A percentile compares a stretch with the other conserved stretches of the same genome.
Evolutionary conservation across 92 coral and sea anemone species (phyloP).

Genomic region (Actinernus sp.): DNA sequence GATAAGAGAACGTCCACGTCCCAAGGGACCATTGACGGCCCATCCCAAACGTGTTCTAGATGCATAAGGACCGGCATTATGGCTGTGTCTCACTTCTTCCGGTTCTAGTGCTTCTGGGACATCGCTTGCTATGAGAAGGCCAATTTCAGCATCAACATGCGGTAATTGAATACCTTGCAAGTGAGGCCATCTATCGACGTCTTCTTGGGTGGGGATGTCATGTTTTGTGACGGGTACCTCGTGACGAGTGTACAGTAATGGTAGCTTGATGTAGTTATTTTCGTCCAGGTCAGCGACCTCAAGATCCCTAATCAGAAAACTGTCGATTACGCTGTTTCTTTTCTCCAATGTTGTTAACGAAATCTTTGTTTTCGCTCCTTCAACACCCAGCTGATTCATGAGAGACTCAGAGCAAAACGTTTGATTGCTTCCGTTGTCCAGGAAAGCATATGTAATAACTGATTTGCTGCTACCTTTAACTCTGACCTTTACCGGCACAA

Average conservation of each 20-base stretch:
- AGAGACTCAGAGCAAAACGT: conserved; percentile 42
- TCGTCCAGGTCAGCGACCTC: conserved; percentile 47
- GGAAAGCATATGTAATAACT: conserved; percentile 36
- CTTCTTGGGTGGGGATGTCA: conserved; percentile 51
- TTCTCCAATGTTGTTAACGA: conserved; percentile 22
- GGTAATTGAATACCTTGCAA: conserved; percentile 18
- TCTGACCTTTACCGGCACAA: conserved; percentile 54
- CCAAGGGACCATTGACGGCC: conserved; percentile 47
- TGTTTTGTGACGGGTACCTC: conserved; percentile 28
- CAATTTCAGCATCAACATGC: conserved; percentile 22
- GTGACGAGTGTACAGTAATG: conserved; percentile 16
- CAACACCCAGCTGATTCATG: conserved; percentile 20
- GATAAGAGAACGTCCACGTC: conserved; percentile 1
- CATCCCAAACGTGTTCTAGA: conserved; percentile 44
- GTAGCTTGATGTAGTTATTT: conserved; percentile 23
- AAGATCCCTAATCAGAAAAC: conserved; percentile 8
- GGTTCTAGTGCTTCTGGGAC: conserved; percentile 55
- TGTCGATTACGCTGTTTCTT: conserved; percentile 10
- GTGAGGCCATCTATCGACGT: conserved; percentile 37
- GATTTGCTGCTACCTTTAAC: conserved; percentile 4
- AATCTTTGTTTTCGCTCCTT: conserved; percentile 26
- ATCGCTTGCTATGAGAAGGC: conserved; percentile 40
- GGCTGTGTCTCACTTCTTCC: conserved; percentile 35
- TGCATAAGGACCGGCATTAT: conserved; percentile 45
- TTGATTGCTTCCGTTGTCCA: conserved; percentile 47